Conservation (phyloP, 2,888 invertebrate species). For the Lacanobia wlatinum region DNA sequence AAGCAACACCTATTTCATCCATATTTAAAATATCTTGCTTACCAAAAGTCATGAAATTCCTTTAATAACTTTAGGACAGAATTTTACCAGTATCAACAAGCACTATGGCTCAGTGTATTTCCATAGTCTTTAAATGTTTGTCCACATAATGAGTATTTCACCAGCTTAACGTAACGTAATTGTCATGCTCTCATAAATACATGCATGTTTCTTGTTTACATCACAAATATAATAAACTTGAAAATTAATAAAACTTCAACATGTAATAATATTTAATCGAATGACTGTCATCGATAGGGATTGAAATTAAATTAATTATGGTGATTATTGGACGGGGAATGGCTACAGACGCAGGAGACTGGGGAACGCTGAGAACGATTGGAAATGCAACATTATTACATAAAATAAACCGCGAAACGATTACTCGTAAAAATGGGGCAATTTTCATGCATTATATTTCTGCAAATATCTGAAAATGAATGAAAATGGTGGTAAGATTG, state of each 20-base stretch:
- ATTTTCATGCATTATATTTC: slow-evolving; percentile 20
- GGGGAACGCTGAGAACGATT: slow-evolving; percentile 2
- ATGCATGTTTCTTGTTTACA: slow-evolving; percentile 2
- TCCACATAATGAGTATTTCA: not conserved
- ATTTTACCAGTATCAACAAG: slow-evolving; percentile 3
- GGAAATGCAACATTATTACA: slow-evolving; percentile 33
- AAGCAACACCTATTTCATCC: too few relatives aligned
- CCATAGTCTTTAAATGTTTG: not conserved
- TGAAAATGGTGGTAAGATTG: not conserved
- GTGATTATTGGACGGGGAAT: slow-evolving; percentile 36
- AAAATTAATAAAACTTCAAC: slow-evolving; percentile 25
- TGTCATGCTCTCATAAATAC: slow-evolving; percentile 2
- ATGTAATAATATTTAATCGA: slow-evolving; percentile 47
- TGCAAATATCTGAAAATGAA: slow-evolving; percentile 19
- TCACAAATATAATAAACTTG: slow-evolving; percentile 23
- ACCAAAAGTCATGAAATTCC: too few relatives aligned
- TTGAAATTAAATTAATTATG: slow-evolving; percentile 53
- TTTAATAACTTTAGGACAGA: not conserved
- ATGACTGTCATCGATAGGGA: slow-evolving; percentile 50
- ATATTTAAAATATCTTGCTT: too few relatives aligned
- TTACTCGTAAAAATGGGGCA: slow-evolving; percentile 41
- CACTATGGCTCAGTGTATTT: not conserved
- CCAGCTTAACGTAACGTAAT: not conserved
- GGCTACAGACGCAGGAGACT: slow-evolving; percentile 15
- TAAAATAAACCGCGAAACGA: slow-evolving; percentile 22